Base-by-base conservation (phyloP, 2,888 invertebrate species). In the Cybosia mesomella region DNA sequence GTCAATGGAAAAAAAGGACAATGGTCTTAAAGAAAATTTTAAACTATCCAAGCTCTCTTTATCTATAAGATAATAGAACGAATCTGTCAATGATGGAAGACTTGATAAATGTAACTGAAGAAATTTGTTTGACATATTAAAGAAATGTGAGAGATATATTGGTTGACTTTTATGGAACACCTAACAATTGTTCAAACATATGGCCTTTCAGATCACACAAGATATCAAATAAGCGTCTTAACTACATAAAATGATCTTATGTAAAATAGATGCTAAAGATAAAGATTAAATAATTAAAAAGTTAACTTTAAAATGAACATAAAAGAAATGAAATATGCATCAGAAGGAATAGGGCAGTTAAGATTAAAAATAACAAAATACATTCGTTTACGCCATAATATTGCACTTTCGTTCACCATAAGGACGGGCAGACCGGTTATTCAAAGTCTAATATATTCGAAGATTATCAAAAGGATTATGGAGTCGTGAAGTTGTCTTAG, bases 371-470 rank as follows among this genome's bases (percentile, higher is more conserved):
- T 21, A 58, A 8, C 5, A 34, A 58, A 10, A 21, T 2, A 58
- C 34, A 49, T 0, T 7, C 0, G 13, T 36, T 34, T 21, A 58
- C n/a, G 18, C 8, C 3, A 15, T 21, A 22, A 34, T 34, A 22
- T 1, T 21, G 13, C 11, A 39, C 24, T 10, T 54, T 24, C 58
- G 36, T 49, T 9, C n/a, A 36, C 18, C 58, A 64, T 39, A 61
- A 39, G 18, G 54, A 58, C 15, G 34, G 21, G 24, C 21, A 66
- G 55, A 80, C 74, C 24, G 66, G 74, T 80, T 78, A 64, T n/a
- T 28, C 70, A 71, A 77, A 72, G 80, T 74, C n/a, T 71, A 58
- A 66, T 54, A 61, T 57, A 72, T 63, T 36, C 58, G 3, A 67
- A 65, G 59, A 70, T 74, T 71, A 80, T 39, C 59, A 66, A 70